Evolutionary conservation across 2,888 invertebrate species (phyloP), one percentile per base, ranked within the genome.

Genomic region (Notodonta ziczac): DNA sequence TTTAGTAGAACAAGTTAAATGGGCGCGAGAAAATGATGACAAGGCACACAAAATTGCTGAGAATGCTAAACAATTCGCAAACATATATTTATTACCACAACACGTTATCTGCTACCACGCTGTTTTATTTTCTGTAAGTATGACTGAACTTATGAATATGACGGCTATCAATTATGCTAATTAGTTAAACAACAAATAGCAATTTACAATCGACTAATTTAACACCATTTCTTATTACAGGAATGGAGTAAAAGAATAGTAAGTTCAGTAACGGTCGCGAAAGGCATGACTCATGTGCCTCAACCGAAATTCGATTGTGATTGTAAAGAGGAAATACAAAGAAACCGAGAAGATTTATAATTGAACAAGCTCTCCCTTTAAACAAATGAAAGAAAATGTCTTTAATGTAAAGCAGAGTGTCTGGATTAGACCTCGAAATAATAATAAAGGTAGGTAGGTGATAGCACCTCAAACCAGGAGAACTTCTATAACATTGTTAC

Each of bases 101-200:
- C 94, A 98, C 84, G 95, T 99, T 55, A 96, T 97, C 84, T 99
- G 99, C 84, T 99, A 99, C 84, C 97, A 99, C 88, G 95, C 96
- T 58, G 91, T 95, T 59, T 74, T 93, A 60, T 88, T 93, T 72
- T 82, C 72, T 66, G 93, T 91, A 77, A 82, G 86, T 82, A 58
- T 46, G 9, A 5, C 35, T 5, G 35, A 1, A 35, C 7, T 5
- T 35, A 9, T 42, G 42, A 42, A 9, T 42, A 42, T 42, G 12
- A 56, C 53, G 24, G 2, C 24, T 2, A 24, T 24, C 24, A 24
- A 24, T 24, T 24, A 24, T 24, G 24, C 24, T 24, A 24, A 54
- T 57, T 5, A 16, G 24, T 40, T 12, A 16, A 39, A 24, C 51
- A 6, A 1, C 35, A 42, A 42, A 42, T 9, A 8, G 12, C 0